Conservation (phyloP, 2,797 vertebrate species). For the Microctenopoma steveboyesi region DNA sequence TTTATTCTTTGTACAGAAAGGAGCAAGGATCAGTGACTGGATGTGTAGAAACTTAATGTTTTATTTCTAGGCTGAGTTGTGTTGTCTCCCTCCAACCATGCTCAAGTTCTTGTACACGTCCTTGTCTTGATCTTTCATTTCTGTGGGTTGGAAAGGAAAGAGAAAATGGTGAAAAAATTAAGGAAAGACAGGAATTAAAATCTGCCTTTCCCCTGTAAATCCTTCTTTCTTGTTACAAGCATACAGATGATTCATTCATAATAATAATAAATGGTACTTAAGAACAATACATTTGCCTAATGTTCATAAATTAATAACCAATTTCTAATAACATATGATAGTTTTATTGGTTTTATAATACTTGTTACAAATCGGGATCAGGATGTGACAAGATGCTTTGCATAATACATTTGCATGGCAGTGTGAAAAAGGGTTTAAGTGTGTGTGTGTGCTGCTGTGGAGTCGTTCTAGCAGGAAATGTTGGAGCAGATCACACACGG, state of each 20-base stretch:
- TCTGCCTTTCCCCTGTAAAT: neutral
- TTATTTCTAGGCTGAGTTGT: slow-evolving; percentile 36
- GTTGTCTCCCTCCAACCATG: slow-evolving; percentile 8
- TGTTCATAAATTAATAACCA: neutral
- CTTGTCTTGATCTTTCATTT: slow-evolving; percentile 34
- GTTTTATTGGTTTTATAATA: neutral
- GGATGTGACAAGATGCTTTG: slow-evolving; percentile 1
- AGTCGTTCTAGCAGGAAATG: neutral
- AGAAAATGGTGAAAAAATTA: slow-evolving; percentile 5
- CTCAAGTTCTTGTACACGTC: slow-evolving; percentile 19
- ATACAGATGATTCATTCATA: neutral
- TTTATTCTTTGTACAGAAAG: slow-evolving; percentile 29
- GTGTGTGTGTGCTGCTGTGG: neutral
- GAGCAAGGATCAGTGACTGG: slow-evolving; percentile 21
- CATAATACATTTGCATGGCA: neutral
- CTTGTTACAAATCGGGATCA: neutral
- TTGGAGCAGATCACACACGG: neutral
- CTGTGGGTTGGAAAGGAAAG: neutral
- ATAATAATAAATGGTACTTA: neutral
- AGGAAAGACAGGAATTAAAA: neutral
- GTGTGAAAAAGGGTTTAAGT: slow-evolving; percentile 1
- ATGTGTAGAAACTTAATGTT: slow-evolving; percentile 32
- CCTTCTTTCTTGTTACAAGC: slow-evolving; percentile 7
- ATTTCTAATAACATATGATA: neutral
- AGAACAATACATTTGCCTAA: no score